Percentiles rank a stretch among this genome's conserved stretches.
phyloP scores from a whole-genome alignment of 2,888 invertebrate genomes.

The Timema cristinae region DNA sequence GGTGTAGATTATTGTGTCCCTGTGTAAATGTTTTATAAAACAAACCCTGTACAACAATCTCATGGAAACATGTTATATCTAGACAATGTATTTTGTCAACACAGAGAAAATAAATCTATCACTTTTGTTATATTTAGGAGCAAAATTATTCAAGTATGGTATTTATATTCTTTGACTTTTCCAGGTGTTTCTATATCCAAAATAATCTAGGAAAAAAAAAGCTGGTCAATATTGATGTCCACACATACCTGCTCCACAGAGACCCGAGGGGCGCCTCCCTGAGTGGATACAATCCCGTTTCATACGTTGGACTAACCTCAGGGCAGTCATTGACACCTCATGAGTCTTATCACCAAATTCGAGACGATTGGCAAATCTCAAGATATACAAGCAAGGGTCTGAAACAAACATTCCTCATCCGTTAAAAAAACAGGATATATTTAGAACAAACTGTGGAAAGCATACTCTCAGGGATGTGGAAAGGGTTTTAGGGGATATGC shows the following conservation, averaged over 20 bases:
- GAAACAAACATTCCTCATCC: background rate
- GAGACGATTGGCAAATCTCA: constrained; percentile 89
- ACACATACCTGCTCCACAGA: constrained; percentile 88
- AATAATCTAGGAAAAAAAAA: background rate
- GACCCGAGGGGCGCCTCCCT: constrained; percentile 91
- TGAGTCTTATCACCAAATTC: constrained; percentile 91
- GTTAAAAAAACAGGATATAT: too few relatives aligned
- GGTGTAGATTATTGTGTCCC: too few relatives aligned
- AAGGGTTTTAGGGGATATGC: too few relatives aligned
- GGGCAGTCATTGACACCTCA: constrained; percentile 91
- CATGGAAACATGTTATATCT: too few relatives aligned
- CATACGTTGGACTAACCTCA: constrained; percentile 93
- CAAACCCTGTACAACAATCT: too few relatives aligned
- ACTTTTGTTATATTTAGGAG: too few relatives aligned
- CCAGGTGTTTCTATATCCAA: background rate
- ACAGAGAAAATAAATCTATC: too few relatives aligned
- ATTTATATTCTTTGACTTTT: background rate
- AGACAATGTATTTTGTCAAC: too few relatives aligned
- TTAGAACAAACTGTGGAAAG: too few relatives aligned
- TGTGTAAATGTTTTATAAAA: too few relatives aligned
- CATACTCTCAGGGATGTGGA: too few relatives aligned
- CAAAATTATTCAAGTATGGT: background rate
- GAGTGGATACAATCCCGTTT: constrained; percentile 96
- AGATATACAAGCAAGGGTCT: constrained; percentile 90
- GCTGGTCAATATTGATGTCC: background rate